Evolutionary conservation across 2,113 vertebrate species (phyloP), one percentile per base, ranked within the genome.

Genomic region (Murina feae): DNA sequence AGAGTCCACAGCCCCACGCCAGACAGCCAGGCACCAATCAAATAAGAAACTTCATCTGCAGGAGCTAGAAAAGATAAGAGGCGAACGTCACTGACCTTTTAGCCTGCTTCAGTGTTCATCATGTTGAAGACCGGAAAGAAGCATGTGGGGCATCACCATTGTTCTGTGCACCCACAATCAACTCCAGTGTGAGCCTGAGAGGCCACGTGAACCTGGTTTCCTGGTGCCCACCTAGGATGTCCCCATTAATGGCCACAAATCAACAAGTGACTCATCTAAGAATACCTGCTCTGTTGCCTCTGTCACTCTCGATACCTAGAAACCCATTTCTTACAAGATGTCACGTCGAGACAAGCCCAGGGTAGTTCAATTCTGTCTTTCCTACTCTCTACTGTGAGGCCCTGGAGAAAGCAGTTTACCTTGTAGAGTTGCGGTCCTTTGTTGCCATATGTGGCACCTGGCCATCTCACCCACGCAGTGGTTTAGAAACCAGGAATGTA

Each of bases 331-430:
- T 28, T 28, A 6, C 5, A n/a, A 37, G 35, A 28, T 2, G 23
- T 10, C 44, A 25, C 0, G 0, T 3, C 3, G 7, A 65, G 3
- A 4, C 28, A 7, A 5, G 6, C n/a, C 2, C 16, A 6, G 49
- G 72, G 44, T 1, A 12, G 72, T 51, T 23, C 20, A 20, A 39
- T 23, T 66, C 37, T 5, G 37, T 37, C 23, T 86, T 53, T 21
- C 37, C 39, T 16, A 35, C 30, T 10, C 66, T 18, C n/a, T 21
- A 0, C 63, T 51, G 5, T 32, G 55, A 74, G 49, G 10, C 16
- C 58, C 76, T 65, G 55, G 35, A 28, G 68, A 69, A 58, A 30
- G 9, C 35, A 37, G 10, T 20, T 47, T 42, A 58, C 12, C n/a
- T 66, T 8, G 9, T 0, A 53, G 35, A n/a, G 30, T 7, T 25